Evolutionary conservation across 2,888 invertebrate genomes (phyloP), one percentile per base, ranked within the genome.

Genomic region (Diarsia brunnea): DNA sequence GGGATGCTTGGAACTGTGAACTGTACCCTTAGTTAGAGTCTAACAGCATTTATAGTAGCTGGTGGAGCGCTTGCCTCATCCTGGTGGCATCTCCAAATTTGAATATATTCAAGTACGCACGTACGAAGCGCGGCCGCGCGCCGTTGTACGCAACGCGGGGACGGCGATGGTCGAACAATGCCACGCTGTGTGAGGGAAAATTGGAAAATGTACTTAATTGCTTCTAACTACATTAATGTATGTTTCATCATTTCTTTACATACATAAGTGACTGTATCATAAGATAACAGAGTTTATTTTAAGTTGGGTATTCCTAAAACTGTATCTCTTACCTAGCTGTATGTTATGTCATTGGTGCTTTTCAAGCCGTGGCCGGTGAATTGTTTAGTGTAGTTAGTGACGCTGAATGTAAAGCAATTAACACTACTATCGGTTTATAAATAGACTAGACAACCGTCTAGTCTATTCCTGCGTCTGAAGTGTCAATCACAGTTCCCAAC

Each of bases 21-120:
- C 95, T 96, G 96, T 96, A 93, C 90, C 91, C 94, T 93, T 88
- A 90, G 91, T 89, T 93, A 84, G 92, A 82, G 79, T 87, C 93
- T 92, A 92, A 91, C 94, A 84, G 93, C 91, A 95, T 96, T 94
- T 96, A 96, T 96, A 96, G 92, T 92, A 86, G 91, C 89, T 89
- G 90, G 88, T 73, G 67, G 77, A 76, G 21, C 81, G 85, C 82
- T 88, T 87, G 95, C 95, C 84, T 93, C 94, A 95, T 94, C 94
- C 94, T 91, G 91, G 91, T 89, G 91, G 91, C 94, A 93, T 95
- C 94, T 95, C 93, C 94, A 95, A 95, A 95, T 95, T 95, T 95
- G 92, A 95, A 95, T 95, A 95, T 94, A 91, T 92, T 95, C 95
- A 95, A 95, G 95, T 94, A 95, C 95, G 93, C 95, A 95, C 95